Evolutionary conservation across 2,113 vertebrate species (phyloP).

Genomic region (Hypomesus transpacificus): DNA sequence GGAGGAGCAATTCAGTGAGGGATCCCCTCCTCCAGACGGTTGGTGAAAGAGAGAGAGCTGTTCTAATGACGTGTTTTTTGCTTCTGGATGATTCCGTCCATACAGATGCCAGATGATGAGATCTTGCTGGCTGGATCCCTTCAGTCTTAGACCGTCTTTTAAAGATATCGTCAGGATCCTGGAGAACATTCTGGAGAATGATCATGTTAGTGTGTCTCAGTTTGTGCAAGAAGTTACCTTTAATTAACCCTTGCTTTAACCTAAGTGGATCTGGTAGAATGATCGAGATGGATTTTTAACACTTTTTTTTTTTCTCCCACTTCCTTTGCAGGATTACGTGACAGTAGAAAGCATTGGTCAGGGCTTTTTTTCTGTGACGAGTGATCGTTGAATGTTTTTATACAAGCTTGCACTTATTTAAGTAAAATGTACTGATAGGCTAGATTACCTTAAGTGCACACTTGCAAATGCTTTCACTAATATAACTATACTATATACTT

Average conservation of each 20-base stretch:
- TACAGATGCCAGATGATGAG: conserved; percentile 35
- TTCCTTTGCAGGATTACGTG: conserved; percentile 45
- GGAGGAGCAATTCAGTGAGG: no score
- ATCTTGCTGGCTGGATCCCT: conserved; percentile 36
- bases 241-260: not conserved
- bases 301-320: not conserved
- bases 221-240: not conserved
- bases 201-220: conserved; percentile 30
- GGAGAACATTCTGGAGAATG: conserved; percentile 45
- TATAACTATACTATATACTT: no score
- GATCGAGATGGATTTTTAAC: no score
- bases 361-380: not conserved
- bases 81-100: not conserved
- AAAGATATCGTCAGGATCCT: conserved; percentile 35
- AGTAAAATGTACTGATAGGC: no score
- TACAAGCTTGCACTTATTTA: no score
- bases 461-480: no score
- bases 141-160: conserved; percentile 35
- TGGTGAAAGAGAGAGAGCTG: no score
- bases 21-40: no score
- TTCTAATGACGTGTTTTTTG: not conserved
- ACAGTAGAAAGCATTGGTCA: conserved; percentile 8
- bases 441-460: no score
- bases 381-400: no score
- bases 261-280: not conserved